A percentile compares a stretch with the other conserved stretches of the same genome.
Conservation (phyloP, 2,888 invertebrate genomes). For the Epistrophella euchroma region DNA sequence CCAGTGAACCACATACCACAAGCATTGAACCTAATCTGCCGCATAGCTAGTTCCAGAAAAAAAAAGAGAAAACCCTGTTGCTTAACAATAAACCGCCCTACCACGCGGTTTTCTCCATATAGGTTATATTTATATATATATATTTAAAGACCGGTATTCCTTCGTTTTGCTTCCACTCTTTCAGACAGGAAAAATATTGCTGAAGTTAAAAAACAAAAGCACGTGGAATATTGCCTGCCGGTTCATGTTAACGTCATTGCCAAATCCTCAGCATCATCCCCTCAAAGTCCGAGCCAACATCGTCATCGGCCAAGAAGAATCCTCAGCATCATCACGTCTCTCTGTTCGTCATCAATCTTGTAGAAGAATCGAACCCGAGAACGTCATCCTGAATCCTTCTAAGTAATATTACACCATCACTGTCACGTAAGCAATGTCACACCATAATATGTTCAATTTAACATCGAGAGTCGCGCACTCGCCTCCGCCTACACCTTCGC, state of each 20-base stretch:
- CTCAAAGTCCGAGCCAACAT: not conserved
- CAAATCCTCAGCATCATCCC: not conserved
- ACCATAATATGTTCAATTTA: not conserved
- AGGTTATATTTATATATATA: not conserved
- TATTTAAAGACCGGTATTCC: not conserved
- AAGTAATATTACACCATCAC: not conserved
- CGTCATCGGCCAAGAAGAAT: not conserved
- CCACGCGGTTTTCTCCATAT: not conserved
- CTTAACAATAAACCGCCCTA: not conserved
- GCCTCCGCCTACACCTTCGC: not conserved
- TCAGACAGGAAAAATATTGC: not conserved
- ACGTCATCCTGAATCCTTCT: not conserved
- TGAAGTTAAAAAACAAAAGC: not conserved
- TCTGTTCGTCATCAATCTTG: not conserved
- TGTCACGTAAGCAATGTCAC: slow-evolving; percentile 18
- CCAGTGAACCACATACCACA: not conserved
- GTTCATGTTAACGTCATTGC: not conserved
- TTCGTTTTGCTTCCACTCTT: slow-evolving; percentile 2
- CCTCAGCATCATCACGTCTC: not conserved
- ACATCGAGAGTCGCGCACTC: not conserved
- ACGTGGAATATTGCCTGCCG: not conserved
- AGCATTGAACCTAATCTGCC: not conserved
- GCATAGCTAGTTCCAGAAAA: not conserved
- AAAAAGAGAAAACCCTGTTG: not conserved
- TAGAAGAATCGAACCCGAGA: slow-evolving; percentile 1